phyloP scores from a whole-genome alignment of 30 jellyfish, hydroid and myxozoan genomes.

The Nemopilema nomurai region DNA sequence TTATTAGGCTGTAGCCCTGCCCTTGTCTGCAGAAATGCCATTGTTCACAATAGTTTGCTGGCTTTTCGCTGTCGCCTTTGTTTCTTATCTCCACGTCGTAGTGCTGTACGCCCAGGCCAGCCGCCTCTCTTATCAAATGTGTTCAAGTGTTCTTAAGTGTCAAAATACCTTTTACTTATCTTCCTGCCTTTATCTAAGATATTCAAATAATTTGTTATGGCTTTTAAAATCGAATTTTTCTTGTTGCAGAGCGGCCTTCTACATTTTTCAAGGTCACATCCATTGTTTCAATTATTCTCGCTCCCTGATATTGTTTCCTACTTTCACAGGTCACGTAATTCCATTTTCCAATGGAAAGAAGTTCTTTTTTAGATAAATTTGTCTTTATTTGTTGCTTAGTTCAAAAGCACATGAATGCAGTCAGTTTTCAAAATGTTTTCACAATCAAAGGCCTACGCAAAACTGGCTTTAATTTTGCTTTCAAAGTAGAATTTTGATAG shows the following conservation, averaged over 20 bases:
- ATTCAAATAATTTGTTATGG: constrained; percentile 22
- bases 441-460: too few species aligned
- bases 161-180: background rate
- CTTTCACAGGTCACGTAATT: constrained; percentile 2
- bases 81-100: background rate
- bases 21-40: background rate
- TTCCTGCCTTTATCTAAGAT: background rate
- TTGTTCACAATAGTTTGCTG: background rate
- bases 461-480: too few species aligned
- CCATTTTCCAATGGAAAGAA: constrained; percentile 7
- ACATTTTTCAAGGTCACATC: constrained; percentile 1
- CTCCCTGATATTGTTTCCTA: background rate
- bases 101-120: background rate
- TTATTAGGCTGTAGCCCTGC: background rate
- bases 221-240: constrained; percentile 6
- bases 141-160: background rate
- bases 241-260: background rate
- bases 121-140: background rate
- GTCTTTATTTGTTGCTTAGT: background rate
- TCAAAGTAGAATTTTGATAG: too few species aligned
- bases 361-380: background rate
- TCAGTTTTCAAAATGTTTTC: background rate
- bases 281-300: background rate
- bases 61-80: background rate
- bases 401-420: background rate